Conservation (phyloP, 2,888 invertebrate genomes). For the Leucozona laternaria region DNA sequence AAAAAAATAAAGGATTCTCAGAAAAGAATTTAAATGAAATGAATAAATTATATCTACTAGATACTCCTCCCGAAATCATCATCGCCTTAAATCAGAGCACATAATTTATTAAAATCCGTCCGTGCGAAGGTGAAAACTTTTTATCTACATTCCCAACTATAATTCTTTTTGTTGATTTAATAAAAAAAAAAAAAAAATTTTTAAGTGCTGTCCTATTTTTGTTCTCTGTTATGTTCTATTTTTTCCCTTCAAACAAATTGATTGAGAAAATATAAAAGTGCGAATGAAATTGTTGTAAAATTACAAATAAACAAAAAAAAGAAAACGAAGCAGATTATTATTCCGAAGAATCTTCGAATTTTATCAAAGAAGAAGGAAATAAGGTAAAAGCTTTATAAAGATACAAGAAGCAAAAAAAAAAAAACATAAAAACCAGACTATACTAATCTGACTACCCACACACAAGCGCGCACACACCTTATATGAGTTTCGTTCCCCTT, state of each 20-base stretch:
- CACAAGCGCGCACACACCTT: conserved; percentile 31
- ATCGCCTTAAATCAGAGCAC: conserved; percentile 6
- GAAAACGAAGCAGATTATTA: background rate
- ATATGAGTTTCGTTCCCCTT: conserved; percentile 55
- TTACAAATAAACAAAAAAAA: background rate
- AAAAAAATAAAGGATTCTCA: conserved; percentile 28
- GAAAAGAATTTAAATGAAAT: conserved; percentile 36
- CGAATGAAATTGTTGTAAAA: conserved; percentile 11
- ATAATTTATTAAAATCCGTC: conserved; percentile 41
- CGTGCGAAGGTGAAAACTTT: conserved; percentile 62
- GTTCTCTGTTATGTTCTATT: background rate
- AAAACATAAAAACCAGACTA: conserved; percentile 62
- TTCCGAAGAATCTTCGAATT: conserved; percentile 28
- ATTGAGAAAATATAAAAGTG: conserved; percentile 4
- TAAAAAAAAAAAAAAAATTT: too few relatives aligned
- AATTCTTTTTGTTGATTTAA: background rate
- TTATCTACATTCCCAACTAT: background rate
- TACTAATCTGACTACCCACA: conserved; percentile 54
- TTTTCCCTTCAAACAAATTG: background rate
- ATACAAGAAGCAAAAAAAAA: conserved; percentile 15
- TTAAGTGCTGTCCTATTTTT: conserved; percentile 29
- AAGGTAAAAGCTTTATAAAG: conserved; percentile 62
- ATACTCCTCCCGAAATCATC: conserved; percentile 37
- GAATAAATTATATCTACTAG: conserved; percentile 28
- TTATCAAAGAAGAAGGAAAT: conserved; percentile 29